Base-by-base conservation (phyloP, 2,113 vertebrate species). In the Probosciger aterrimus region DNA sequence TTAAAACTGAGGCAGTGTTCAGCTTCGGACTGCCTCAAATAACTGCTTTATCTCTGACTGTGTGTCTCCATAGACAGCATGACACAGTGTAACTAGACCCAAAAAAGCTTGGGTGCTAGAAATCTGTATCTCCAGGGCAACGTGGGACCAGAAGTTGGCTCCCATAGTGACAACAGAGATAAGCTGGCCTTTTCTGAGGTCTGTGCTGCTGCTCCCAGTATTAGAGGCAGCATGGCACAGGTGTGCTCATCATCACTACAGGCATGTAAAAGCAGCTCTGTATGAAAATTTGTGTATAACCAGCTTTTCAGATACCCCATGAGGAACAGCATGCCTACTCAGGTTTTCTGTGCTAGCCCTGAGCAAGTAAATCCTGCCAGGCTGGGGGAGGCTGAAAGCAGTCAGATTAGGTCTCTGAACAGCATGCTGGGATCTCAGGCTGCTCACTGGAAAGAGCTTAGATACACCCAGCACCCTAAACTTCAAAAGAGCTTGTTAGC, bases 61-160 rank as follows among this genome's bases (percentile, higher is more conserved):
- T 3, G 22, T 28, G 9, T 24, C 67, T 47, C 43, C 20, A 18
- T 0, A 20, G 53, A 19, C 30, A 16, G 25, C 8, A 18, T 0
- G 4, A n/a, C 46, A 35, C 60, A 63, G 60, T 0, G 0, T 3
- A 68, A 44, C 43, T 43, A 43, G 5, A 2, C 31, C 43, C 79
- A 39, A 65, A 11, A 3, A 10, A 82, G 28, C 14, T 52, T 6
- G 2, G 8, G 14, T 39, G 24, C 53, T 31, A 37, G 49, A 81
- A 77, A 65, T 4, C 16, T 77, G 44, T 24, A 18, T 22, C 44
- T 57, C 27, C 31, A 13, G 30, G 69, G 59, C 35, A 83, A 14
- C 0, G 1, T 35, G 44, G 24, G 50, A 62, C 4, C 35, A 9
- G 4, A 46, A 8, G 0, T 0, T 8, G 50, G 43, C 28, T 74